phyloP scores from a whole-genome alignment of 2,888 invertebrate genomes.

The Halocaridina rubra region DNA sequence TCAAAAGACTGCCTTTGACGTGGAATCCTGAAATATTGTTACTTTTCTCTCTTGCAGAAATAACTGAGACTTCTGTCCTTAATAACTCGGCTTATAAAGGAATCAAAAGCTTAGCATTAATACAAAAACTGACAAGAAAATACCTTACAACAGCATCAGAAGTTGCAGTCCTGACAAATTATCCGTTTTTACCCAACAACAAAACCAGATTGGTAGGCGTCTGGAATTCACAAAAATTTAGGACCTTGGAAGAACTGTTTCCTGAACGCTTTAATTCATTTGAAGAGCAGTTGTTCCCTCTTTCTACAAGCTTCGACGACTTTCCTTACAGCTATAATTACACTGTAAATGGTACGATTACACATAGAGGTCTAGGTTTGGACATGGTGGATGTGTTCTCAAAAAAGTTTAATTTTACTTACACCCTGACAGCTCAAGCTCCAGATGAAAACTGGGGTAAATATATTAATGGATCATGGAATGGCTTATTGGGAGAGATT shows the following conservation, averaged over 20 bases:
- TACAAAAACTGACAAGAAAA: background rate
- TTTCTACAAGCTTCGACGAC: background rate
- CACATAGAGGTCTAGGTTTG: background rate
- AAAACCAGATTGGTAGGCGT: background rate
- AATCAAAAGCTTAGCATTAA: slow-evolving; percentile 5
- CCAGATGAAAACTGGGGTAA: slow-evolving; percentile 14
- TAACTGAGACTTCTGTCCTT: background rate
- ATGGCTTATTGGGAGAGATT: slow-evolving; percentile 14
- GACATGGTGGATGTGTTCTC: background rate
- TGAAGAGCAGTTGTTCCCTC: slow-evolving; percentile 18
- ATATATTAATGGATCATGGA: slow-evolving; percentile 30
- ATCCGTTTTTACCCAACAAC: background rate
- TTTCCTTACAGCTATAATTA: background rate
- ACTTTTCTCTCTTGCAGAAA: background rate
- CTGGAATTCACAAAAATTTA: background rate
- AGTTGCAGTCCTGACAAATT: background rate
- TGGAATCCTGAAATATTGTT: slow-evolving; percentile 26
- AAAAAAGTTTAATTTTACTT: slow-evolving; percentile 25
- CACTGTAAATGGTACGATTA: background rate
- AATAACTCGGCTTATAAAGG: background rate
- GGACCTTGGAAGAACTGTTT: background rate
- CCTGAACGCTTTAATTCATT: slow-evolving; percentile 30
- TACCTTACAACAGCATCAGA: background rate
- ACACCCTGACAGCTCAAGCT: background rate
- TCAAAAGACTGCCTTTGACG: background rate